Conservation (phyloP, 37 sponge, comb jelly and placozoan genomes). For the Theonella swinhoei region DNA sequence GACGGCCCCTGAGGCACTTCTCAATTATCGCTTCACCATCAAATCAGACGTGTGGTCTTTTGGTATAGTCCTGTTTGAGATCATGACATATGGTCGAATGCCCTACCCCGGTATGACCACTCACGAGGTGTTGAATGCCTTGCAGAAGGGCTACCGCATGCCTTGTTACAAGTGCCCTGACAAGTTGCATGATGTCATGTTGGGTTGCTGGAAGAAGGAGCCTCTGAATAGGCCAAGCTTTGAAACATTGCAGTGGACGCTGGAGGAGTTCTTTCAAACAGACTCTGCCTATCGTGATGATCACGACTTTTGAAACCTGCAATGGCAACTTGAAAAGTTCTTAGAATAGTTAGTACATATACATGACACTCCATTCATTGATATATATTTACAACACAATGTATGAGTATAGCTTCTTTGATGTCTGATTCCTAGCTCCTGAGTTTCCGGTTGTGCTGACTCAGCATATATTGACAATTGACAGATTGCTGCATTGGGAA, state of each 20-base stretch:
- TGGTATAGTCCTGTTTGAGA: conserved; percentile 55
- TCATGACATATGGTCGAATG: conserved; percentile 49
- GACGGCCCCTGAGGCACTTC: conserved; percentile 98
- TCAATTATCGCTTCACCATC: conserved; percentile 93
- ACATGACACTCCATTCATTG: no score
- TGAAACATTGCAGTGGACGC: conserved; percentile 64
- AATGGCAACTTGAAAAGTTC: no score
- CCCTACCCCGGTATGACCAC: conserved; percentile 60
- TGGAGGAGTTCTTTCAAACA: conserved; percentile 57
- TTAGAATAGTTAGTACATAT: no score
- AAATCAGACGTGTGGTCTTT: conserved; percentile 99
- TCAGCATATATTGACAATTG: no score
- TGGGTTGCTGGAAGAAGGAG: conserved; percentile 50
- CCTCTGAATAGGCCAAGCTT: conserved; percentile 62
- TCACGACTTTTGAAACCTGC: no score
- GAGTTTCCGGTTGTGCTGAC: no score
- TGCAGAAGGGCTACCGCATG: conserved; percentile 69
- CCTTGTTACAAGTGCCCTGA: conserved; percentile 32
- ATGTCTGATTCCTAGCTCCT: no score
- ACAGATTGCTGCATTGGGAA: no score
- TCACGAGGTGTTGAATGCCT: conserved; percentile 28
- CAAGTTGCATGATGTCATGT: conserved; percentile 64
- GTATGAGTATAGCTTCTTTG: no score
- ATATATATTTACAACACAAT: no score
- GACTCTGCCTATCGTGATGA: no score